Evolutionary conservation across 2,113 vertebrate species (phyloP), one percentile per base, ranked within the genome.

Genomic region (Onychorhynchus coronatus): DNA sequence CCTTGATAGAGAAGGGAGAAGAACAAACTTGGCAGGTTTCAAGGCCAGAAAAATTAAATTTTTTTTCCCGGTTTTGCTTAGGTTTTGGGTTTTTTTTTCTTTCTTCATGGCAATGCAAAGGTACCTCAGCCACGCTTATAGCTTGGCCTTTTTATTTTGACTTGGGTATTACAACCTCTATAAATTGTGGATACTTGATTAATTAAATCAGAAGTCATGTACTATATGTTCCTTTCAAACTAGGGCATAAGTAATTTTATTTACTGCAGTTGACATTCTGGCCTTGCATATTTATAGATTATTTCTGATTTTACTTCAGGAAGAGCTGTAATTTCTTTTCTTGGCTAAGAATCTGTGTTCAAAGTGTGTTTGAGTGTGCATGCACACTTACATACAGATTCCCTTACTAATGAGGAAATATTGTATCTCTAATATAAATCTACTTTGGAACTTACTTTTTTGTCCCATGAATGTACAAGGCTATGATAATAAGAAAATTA

Each of bases 11-110:
- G 16, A 72, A 52, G 5, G 11, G 3, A 65, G 7, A 47, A 33
- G 50, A 68, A 1, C 1, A 82, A 67, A 72, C 1, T 9, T 68
- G 25, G 2, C 3, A 47, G 3, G 33, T 37, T 85, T 85, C 33
- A 75, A 30, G 5, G 7, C 5, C 5, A 55, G 61, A 49, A 74
- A 4, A n/a, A 78, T 5, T 7, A 50, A 68, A 35, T 1, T 0
- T 2, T 42, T 84, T 53, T n/a, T 46, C 8, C 5, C 25, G 5
- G 2, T 16, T 18, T 62, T 41, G n/a, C n/a, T 41, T 41, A 16
- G 41, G 11, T 42, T 42, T 42, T 42, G 42, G 5, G 42, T 42
- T 42, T 12, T 42, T 17, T 4, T 23, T 22, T 2, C 0, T 5
- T 58, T 76, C 2, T 12, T 12, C 8, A 18, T 9, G 17, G 5